A percentile compares a stretch with the other conserved stretches of the same genome.
These are phyloP conservation scores for Rhogogaster chlorosoma DNA, from an alignment of 2,888 invertebrate species.

Conservation along the genomic window DNA sequence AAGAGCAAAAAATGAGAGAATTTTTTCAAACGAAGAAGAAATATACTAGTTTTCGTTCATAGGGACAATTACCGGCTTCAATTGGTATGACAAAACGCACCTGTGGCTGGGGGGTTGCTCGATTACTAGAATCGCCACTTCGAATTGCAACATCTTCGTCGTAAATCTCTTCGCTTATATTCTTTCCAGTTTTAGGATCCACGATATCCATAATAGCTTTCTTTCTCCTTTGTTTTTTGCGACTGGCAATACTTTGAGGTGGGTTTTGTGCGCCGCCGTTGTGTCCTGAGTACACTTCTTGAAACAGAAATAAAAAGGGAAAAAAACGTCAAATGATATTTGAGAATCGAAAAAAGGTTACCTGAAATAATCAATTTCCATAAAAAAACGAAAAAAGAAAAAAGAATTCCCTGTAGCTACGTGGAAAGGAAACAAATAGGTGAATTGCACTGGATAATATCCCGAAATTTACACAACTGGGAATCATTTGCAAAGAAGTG, in stretches of 20 bases:
- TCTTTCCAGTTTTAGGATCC: conserved; percentile 79
- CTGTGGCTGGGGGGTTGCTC: conserved; percentile 79
- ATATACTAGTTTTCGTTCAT: neutral
- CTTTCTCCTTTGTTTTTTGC: conserved; percentile 65
- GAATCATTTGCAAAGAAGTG: neutral
- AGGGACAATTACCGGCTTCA: conserved; percentile 25
- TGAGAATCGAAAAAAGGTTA: neutral
- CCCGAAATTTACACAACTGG: neutral
- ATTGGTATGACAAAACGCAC: conserved; percentile 64
- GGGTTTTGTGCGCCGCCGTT: conserved; percentile 67
- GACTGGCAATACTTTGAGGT: conserved; percentile 58
- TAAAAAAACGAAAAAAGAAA: too few species aligned
- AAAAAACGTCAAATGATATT: neutral
- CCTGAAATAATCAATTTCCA: neutral
- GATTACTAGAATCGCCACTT: conserved; percentile 79
- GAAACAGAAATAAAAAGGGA: neutral
- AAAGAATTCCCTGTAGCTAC: neutral
- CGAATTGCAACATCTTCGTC: conserved; percentile 77
- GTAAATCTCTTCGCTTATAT: conserved; percentile 79
- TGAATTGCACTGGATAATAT: neutral
- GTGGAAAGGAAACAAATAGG: neutral
- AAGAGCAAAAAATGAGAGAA: neutral
- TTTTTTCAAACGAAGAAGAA: neutral
- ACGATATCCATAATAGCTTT: conserved; percentile 78
- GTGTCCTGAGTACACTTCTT: conserved; percentile 70